phyloP scores from a whole-genome alignment of 2,888 invertebrate genomes.

The Yponomeuta evonymella region DNA sequence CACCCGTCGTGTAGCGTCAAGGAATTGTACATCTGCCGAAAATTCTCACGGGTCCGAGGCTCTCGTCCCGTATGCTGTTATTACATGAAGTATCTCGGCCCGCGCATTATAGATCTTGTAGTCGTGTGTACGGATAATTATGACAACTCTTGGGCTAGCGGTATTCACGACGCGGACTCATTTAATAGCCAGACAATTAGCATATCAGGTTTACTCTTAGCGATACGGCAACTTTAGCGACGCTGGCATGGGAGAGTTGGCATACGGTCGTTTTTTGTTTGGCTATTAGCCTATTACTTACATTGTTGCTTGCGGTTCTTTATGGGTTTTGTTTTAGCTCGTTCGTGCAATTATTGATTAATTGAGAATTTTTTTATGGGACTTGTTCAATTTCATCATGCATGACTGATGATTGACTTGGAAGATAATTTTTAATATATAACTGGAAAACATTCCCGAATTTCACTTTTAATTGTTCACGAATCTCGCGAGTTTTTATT shows the following conservation, averaged over 20 bases:
- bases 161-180: constrained; percentile 50
- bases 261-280: constrained; percentile 22
- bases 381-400: neutral
- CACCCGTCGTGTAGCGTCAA: constrained; percentile 68
- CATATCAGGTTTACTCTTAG: constrained; percentile 50
- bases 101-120: constrained; percentile 53
- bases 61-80: constrained; percentile 53
- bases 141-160: constrained; percentile 63
- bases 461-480: too few relatives aligned
- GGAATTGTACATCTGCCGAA: constrained; percentile 77
- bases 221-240: constrained; percentile 28
- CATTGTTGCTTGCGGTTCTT: constrained; percentile 23
- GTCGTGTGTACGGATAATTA: constrained; percentile 48
- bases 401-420: neutral
- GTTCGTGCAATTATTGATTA: constrained; percentile 11
- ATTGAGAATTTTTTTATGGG: neutral
- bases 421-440: neutral
- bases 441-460: too few relatives aligned
- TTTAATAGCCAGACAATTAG: constrained; percentile 56
- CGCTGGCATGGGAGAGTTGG: constrained; percentile 30
- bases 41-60: constrained; percentile 71
- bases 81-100: constrained; percentile 59
- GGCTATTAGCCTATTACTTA: constrained; percentile 16
- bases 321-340: constrained; percentile 19
- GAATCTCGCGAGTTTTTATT: too few relatives aligned